These are phyloP conservation scores for Gallinago stenura DNA, from an alignment of 2,797 vertebrate genomes.

Conservation along the genomic window DNA sequence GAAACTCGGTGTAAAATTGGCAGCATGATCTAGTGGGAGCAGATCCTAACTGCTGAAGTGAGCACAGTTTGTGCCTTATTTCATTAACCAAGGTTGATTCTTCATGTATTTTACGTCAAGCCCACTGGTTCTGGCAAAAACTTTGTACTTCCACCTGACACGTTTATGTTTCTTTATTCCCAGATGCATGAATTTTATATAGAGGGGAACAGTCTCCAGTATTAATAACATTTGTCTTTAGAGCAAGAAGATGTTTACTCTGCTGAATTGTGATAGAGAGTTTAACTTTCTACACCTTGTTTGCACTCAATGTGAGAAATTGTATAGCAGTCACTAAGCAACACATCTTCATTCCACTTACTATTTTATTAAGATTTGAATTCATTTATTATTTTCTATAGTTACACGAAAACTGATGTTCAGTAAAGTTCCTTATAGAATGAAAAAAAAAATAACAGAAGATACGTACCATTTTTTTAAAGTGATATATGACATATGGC, in stretches of 20 bases:
- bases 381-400: background rate
- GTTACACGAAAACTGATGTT: background rate
- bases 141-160: accelerated
- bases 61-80: background rate
- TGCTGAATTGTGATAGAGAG: background rate
- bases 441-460: background rate
- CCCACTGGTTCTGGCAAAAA: background rate
- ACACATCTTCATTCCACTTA: background rate
- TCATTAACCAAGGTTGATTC: background rate
- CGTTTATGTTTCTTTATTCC: background rate
- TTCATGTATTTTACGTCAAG: background rate
- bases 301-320: background rate
- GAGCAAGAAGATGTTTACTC: background rate
- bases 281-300: background rate
- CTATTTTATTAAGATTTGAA: background rate
- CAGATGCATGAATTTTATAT: background rate
- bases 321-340: background rate
- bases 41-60: background rate
- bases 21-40: background rate
- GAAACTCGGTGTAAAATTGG: accelerated
- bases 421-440: background rate
- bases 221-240: background rate
- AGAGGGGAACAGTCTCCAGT: background rate
- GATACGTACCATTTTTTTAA: background rate
- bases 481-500: background rate